phyloP scores from a whole-genome alignment of 2,797 vertebrate genomes.

The Myotis daubentonii region DNA sequence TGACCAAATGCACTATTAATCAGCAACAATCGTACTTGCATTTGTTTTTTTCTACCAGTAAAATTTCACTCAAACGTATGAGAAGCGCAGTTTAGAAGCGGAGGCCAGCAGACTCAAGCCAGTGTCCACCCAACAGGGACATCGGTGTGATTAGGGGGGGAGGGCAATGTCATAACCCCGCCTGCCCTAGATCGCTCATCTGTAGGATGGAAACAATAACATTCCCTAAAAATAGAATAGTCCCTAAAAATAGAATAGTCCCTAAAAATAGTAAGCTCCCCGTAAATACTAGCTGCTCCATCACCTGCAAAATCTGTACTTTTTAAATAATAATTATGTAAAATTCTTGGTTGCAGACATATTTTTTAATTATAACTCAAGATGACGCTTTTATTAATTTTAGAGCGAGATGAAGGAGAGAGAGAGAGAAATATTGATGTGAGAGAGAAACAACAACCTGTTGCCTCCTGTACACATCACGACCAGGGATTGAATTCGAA shows the following conservation, averaged over 20 bases:
- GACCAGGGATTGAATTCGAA: background rate
- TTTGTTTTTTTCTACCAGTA: background rate
- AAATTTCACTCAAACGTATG: background rate
- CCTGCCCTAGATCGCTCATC: background rate
- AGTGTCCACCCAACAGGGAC: background rate
- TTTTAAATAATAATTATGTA: no score
- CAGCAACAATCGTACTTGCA: background rate
- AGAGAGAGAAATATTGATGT: background rate
- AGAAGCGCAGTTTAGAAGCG: background rate
- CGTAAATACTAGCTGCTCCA: no score
- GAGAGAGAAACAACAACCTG: background rate
- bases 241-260: no score
- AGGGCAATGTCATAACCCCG: background rate
- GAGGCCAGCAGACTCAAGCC: background rate
- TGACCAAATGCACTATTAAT: background rate
- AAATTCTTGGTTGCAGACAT: no score
- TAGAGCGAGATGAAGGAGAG: background rate
- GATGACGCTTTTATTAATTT: background rate
- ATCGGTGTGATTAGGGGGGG: background rate
- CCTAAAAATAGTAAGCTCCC: no score
- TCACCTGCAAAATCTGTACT: no score
- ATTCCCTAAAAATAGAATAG: background rate
- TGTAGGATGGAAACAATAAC: background rate
- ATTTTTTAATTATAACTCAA: no score
- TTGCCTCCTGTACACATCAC: background rate